Evolutionary conservation across 1,140 invertebrate species (phyloP).

Genomic region (Luehdorfia chinensis): DNA sequence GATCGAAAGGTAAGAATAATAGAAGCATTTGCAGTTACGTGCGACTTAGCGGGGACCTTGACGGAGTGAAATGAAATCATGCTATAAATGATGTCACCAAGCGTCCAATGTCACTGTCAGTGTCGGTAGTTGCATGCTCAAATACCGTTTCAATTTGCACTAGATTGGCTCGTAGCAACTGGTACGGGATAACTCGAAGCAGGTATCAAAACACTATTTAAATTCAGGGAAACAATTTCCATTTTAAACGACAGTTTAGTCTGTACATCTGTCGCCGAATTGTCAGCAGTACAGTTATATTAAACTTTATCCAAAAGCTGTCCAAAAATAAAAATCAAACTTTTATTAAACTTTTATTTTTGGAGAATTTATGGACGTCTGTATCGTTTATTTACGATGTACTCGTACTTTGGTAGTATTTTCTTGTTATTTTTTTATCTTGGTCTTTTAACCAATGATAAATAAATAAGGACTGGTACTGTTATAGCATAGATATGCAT

Average conservation of each 20-base stretch:
- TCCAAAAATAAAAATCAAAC: neutral
- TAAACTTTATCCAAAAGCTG: neutral
- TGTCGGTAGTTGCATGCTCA: constrained; percentile 3
- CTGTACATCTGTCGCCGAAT: neutral
- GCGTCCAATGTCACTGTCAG: constrained; percentile 36
- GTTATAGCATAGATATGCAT: too few species aligned
- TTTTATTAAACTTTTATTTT: too few species aligned
- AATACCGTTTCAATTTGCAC: neutral
- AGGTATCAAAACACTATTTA: neutral
- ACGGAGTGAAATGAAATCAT: constrained; percentile 26
- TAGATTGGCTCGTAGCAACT: constrained; percentile 5
- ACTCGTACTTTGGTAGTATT: too few species aligned
- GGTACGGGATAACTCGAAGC: constrained; percentile 4
- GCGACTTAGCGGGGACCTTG: constrained; percentile 22
- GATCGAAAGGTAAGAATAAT: too few species aligned
- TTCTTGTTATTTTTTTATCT: too few species aligned
- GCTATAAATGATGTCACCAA: constrained; percentile 30
- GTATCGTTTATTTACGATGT: too few species aligned
- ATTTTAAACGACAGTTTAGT: neutral
- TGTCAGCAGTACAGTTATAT: neutral
- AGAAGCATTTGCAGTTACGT: neutral
- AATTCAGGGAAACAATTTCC: constrained; percentile 5
- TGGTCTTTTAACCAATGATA: too few species aligned
- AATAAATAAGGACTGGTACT: too few species aligned
- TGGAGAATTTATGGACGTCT: too few species aligned